phyloP scores from a whole-genome alignment of 1,140 invertebrate genomes.

The Drosophila grimshawi region DNA sequence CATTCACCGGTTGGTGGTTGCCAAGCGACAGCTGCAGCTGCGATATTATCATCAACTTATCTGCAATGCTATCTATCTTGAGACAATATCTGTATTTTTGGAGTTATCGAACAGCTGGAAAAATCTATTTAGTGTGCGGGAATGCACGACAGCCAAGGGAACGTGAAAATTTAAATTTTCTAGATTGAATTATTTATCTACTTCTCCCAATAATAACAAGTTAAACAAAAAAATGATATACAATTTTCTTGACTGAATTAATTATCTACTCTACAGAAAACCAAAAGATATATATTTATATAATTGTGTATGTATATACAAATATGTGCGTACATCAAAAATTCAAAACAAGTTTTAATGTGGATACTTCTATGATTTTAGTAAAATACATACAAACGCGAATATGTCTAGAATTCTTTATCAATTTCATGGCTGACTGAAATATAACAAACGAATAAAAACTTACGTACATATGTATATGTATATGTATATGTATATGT shows the following conservation, averaged over 20 bases:
- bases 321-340: constrained; percentile 21
- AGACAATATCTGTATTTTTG: constrained; percentile 9
- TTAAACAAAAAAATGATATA: too few relatives aligned
- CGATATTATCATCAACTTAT: constrained; percentile 1
- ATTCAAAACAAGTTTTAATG: constrained; percentile 43
- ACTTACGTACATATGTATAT: background rate
- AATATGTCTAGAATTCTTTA: constrained; percentile 40
- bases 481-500: constrained; percentile 2
- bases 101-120: constrained; percentile 7
- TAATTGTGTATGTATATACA: too few relatives aligned
- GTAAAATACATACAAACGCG: background rate
- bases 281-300: constrained; percentile 1
- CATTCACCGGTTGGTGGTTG: constrained; percentile 13
- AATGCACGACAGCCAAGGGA: constrained; percentile 8
- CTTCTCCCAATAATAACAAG: too few relatives aligned
- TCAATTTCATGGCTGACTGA: constrained; percentile 37
- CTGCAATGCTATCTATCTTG: constrained; percentile 13
- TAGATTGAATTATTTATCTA: background rate
- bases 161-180: background rate
- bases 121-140: constrained; percentile 4
- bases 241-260: background rate
- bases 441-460: constrained; percentile 26
- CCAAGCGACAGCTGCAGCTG: constrained; percentile 29
- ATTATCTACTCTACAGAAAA: background rate
- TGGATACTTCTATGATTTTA: background rate